phyloP scores from a whole-genome alignment of 2,888 invertebrate species.

The Lutraria lutraria region DNA sequence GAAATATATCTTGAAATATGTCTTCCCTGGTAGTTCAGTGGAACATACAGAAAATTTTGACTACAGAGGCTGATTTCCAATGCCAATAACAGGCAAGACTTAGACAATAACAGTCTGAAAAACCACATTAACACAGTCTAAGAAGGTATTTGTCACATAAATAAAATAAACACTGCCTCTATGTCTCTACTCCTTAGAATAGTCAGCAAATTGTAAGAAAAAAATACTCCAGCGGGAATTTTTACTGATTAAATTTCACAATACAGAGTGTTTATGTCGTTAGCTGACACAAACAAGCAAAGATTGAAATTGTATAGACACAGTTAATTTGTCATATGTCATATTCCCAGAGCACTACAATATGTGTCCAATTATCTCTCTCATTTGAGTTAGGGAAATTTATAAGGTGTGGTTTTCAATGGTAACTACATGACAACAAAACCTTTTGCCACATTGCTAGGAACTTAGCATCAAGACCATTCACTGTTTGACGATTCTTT shows the following conservation, averaged over 20 bases:
- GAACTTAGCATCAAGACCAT: neutral
- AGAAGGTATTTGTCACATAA: slow-evolving; percentile 18
- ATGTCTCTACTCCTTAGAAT: neutral
- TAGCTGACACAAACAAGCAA: neutral
- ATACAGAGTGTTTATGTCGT: neutral
- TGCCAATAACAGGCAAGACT: neutral
- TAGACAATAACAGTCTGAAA: neutral
- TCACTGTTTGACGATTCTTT: too few species aligned
- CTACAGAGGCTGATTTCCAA: neutral
- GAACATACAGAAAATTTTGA: neutral
- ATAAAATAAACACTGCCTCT: slow-evolving; percentile 7
- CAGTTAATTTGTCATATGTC: neutral
- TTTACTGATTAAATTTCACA: slow-evolving; percentile 19
- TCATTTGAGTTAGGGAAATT: neutral
- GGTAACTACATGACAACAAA: neutral
- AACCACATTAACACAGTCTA: neutral
- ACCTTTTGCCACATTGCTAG: neutral
- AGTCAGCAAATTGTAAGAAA: neutral
- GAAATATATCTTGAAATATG: slow-evolving; percentile 8
- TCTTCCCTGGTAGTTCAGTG: neutral
- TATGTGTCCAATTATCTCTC: neutral
- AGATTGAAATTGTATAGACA: neutral
- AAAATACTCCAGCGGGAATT: neutral
- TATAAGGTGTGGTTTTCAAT: neutral
- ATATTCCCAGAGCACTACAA: neutral